Evolutionary conservation across 1,140 invertebrate genomes (phyloP), one percentile per base, ranked within the genome.

Genomic region (Episyrphus balteatus): DNA sequence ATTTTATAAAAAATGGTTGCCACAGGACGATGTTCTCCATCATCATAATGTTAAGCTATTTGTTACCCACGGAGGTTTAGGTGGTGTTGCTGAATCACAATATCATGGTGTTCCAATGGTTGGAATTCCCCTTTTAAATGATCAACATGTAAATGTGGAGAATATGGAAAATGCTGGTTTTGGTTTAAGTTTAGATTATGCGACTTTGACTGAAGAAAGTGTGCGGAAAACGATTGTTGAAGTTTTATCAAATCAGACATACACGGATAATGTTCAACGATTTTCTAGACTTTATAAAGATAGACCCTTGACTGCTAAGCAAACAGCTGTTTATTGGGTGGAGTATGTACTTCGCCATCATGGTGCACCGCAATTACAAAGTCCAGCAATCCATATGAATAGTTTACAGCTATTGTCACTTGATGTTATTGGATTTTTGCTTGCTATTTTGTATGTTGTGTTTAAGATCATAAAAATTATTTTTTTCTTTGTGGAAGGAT

Each of bases 1-100:
- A 2, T 67, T 69, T 42, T 58, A 70, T n/a, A 50, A 55, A n/a
- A 73, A 75, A 50, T 80, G 77, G 76, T 49, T 77, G 18, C 76
- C 76, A 5, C 77, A 80, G 54, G 64, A 64, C 33, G 69, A 74
- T 49, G 62, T 76, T 48, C 55, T 64, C 61, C 70, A 54, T 8
- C 73, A 76, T 55, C 55, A 61, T 7, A 67, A 72, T 14, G 44
- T 61, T 11, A 64, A 66, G 50, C 47, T 74, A 0, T 76, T 77
- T 48, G 66, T 77, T 5, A 70, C 69, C 5, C 75, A 77, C 41
- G 74, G 73, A 44, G 75, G 75, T 18, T 58, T 70, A 26, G 66
- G 71, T n/a, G 66, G 73, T 34, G 46, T 67, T n/a, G 65, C 62
- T n/a, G 75, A 77, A 55, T 61, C 67, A 31, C 54, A 71, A 45